A percentile compares a stretch with the other conserved stretches of the same genome.
These are phyloP conservation scores for Cataglyphis livida DNA, from an alignment of 2,888 invertebrate species.

Conservation along the genomic window DNA sequence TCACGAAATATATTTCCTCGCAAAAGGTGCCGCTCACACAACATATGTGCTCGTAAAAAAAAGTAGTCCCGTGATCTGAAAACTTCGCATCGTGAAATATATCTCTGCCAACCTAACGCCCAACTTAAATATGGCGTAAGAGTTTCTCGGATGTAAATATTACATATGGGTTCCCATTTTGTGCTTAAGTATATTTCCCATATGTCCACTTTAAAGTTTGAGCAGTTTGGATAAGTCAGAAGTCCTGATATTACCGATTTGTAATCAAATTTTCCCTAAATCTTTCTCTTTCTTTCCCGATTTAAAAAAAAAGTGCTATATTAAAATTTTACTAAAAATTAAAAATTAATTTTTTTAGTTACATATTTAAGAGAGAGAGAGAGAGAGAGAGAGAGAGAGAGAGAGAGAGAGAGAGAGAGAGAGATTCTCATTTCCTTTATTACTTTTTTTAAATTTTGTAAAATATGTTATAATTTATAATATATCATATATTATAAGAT, in stretches of 20 bases:
- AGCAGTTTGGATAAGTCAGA: neutral
- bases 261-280: neutral
- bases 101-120: conserved; percentile 10
- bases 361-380: too few relatives aligned
- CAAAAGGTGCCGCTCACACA: conserved; percentile 40
- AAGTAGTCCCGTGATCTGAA: conserved; percentile 18
- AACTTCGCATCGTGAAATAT: conserved; percentile 46
- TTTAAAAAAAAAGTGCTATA: neutral
- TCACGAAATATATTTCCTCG: conserved; percentile 56
- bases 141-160: conserved; percentile 57
- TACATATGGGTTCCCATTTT: conserved; percentile 49
- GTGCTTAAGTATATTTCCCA: conserved; percentile 34
- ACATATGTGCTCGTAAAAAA: conserved; percentile 53
- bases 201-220: neutral
- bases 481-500: neutral
- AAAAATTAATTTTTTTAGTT: neutral
- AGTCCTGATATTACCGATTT: neutral
- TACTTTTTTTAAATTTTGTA: neutral
- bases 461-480: neutral
- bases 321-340: neutral
- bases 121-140: conserved; percentile 51
- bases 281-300: neutral
- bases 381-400: too few relatives aligned
- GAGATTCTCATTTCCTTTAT: neutral
- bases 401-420: too few relatives aligned